Base-by-base conservation (phyloP, 2,113 vertebrate species). In the Carassius auratus region DNA sequence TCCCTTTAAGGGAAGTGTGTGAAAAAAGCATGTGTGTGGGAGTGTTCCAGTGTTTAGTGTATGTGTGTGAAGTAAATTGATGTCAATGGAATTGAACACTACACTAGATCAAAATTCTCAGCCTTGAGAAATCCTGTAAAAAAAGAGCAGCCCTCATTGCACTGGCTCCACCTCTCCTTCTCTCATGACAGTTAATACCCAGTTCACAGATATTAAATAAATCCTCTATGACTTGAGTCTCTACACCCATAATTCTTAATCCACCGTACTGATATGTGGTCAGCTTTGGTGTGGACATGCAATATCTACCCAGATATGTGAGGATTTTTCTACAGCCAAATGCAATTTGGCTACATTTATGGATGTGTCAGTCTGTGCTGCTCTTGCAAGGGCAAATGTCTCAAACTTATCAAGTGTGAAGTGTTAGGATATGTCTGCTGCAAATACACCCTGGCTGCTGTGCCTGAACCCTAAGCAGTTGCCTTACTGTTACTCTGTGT, bases 311-410 rank as follows among this genome's bases (percentile, higher is more conserved):
- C 30, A 57, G 61, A 80, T 45, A 80, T 80, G 26, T 8, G 12
- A 66, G 42, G 21, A 78, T 42, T 33, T 57, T 38, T 59, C 21
- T 59, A 73, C 69, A 69, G 10, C 71, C 38, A 48, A 45, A 74
- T 21, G 68, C 68, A 71, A 71, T 74, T 48, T 74, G 71, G 36
- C 36, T 14, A 23, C 71, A 48, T 77, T 85, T 52, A 68, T n/a
- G 19, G 15, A 85, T 36, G 48, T 78, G 84, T 85, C 75, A 85
- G 61, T 57, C 48, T 78, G 12, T 52, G 74, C 74, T 52, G 26
- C 8, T 50, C 59, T 84, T 19, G 21, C 4, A 68, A 76, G 55
- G 75, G 62, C 45, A 85, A 42, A 78, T 8, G 48, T 68, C 19
- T 85, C 77, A 15, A 48, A 45, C 75, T 33, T 33, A 84, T 85